Base-by-base conservation (phyloP, 2,888 invertebrate species). In the Baronia brevicornis region DNA sequence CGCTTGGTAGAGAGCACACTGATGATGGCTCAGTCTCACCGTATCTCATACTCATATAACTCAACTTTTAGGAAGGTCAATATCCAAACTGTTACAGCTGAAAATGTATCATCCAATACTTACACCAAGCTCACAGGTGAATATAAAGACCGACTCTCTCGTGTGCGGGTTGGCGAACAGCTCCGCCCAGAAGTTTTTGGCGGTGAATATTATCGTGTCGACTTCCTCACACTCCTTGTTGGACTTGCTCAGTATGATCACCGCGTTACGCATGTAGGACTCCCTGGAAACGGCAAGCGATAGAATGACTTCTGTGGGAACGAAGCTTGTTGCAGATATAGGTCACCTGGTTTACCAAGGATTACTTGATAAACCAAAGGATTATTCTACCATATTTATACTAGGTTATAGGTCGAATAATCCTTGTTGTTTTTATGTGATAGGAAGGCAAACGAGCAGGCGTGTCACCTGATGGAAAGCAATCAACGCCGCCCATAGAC, bases 91-190 rank as follows among this genome's bases (percentile, higher is more conserved):
- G 5, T 5, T 9, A n/a, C 26, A 4, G 5, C 2, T 5, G 5
- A 6, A 15, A 26, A 10, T 26, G 13, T 17, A 28, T n/a, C 5
- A 19, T 24, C 1, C n/a, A 5, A 28, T 13, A 60, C 66, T 66
- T 5, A 79, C 78, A 18, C 74, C 68, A 1, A 61, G 44, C 12
- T 68, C 62, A 27, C 67, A 66, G 0, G 69, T 6, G 31, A 63
- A 72, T 0, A 48, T 36, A 0, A 68, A 4, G 1, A 53, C 54
- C 0, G 46, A 29, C 5, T 62, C 63, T 4, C 43, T 6, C 0
- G 26, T 25, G 1, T 28, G 33, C 5, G 4, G 15, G 8, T 27
- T 8, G 0, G 5, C 15, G 7, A 47, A 7, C 12, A 44, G 14
- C 11, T 43, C 39, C 1, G 33, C 20, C 7, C 44, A 44, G 9